These are phyloP conservation scores for Distichodus sexfasciatus DNA, from an alignment of 2,797 vertebrate genomes.

Conservation along the genomic window DNA sequence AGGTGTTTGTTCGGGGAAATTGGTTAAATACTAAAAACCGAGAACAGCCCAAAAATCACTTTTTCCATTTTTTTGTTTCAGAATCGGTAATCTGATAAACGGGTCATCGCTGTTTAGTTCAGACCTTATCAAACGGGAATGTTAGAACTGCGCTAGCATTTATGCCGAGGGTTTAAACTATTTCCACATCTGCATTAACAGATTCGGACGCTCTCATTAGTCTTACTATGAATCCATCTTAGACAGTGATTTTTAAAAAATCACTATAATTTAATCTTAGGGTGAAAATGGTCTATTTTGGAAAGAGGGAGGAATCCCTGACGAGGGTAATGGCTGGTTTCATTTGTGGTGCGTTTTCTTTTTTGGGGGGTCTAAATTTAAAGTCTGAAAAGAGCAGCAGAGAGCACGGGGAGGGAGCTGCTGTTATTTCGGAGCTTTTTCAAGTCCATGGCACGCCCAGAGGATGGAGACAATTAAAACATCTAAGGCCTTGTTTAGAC, in stretches of 20 bases:
- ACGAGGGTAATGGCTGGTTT: constrained; percentile 25
- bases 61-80: too few relatives aligned
- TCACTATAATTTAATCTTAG: constrained; percentile 19
- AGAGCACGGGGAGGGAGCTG: constrained; percentile 18
- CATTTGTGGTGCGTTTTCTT: constrained; percentile 32
- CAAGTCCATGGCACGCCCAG: constrained; percentile 65
- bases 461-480: constrained; percentile 79
- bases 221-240: neutral
- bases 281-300: constrained; percentile 28
- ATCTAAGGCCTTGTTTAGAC: constrained; percentile 61
- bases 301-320: constrained; percentile 20
- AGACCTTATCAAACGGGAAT: too few relatives aligned
- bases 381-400: constrained; percentile 10
- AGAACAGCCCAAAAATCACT: too few relatives aligned
- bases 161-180: too few relatives aligned
- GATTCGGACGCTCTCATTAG: neutral
- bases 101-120: too few relatives aligned
- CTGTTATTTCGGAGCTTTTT: constrained; percentile 57
- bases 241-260: neutral
- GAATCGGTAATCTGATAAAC: too few relatives aligned
- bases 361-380: constrained; percentile 22
- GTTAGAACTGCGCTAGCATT: too few relatives aligned
- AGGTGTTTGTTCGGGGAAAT: too few relatives aligned
- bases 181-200: neutral
- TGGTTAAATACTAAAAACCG: too few relatives aligned